Evolutionary conservation across 2,113 vertebrate species (phyloP).

Genomic region (Pholis gunnellus): DNA sequence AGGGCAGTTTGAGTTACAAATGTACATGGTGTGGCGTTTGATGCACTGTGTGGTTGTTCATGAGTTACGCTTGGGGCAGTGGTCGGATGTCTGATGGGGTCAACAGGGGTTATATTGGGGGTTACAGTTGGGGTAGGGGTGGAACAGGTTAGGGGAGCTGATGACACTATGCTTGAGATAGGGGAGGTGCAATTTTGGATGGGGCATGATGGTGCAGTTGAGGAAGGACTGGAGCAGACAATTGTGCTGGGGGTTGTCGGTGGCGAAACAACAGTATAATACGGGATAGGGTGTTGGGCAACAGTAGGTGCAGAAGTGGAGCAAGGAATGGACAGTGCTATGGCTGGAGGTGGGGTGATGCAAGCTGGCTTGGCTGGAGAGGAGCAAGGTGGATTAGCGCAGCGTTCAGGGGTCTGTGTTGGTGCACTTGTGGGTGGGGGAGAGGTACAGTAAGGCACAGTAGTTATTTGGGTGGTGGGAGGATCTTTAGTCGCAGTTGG

Average conservation of each 20-base stretch:
- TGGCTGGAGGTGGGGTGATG: conserved; percentile 29
- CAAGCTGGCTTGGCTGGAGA: conserved; percentile 58
- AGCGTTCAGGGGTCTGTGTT: conserved; percentile 53
- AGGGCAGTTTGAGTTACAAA: conserved; percentile 79
- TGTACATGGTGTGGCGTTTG: conserved; percentile 59
- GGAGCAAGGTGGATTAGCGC: conserved; percentile 43
- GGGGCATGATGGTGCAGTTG: conserved; percentile 30
- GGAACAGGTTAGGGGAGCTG: conserved; percentile 22
- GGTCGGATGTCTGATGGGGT: conserved; percentile 14
- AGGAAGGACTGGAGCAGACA: conserved; percentile 46
- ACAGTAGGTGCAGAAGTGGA: conserved; percentile 35
- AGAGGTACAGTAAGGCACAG: conserved; percentile 78
- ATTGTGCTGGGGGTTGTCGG: conserved; percentile 49
- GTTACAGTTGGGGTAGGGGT: conserved; percentile 30
- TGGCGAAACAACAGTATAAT: conserved; percentile 67
- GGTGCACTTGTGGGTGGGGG: conserved; percentile 56
- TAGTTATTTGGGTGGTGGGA: conserved; percentile 65
- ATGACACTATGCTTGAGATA: conserved; percentile 12
- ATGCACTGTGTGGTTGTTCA: conserved; percentile 31
- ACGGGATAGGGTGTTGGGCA: conserved; percentile 43
- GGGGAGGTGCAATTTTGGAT: conserved; percentile 47
- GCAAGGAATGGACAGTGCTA: conserved; percentile 21
- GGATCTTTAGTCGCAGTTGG: conserved; percentile 50
- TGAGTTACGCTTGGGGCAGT: conserved; percentile 35
- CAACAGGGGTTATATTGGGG: conserved; percentile 18